phyloP scores from a whole-genome alignment of 2,797 vertebrate genomes.

The Falco berigora region DNA sequence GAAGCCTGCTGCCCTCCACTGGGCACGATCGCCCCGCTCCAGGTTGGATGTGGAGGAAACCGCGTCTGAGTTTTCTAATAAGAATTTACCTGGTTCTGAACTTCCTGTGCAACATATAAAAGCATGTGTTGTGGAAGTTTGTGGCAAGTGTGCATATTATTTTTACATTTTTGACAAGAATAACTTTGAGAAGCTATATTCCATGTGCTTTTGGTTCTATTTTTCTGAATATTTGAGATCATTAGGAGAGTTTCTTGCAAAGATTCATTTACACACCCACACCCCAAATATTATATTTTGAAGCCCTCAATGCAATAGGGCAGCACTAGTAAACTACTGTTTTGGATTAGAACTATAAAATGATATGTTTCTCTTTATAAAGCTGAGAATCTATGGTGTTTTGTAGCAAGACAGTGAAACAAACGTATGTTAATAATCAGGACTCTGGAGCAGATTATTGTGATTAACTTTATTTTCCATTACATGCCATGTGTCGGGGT shows the following conservation, averaged over 20 bases:
- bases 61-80: not conserved
- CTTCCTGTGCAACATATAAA: not conserved
- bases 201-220: not conserved
- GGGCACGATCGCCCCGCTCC: fast-evolving
- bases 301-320: not conserved
- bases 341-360: not conserved
- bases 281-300: not conserved
- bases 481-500: not conserved
- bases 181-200: not conserved
- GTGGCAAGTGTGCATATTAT: not conserved
- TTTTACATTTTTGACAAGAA: not conserved
- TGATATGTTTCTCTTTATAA: not conserved
- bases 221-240: not conserved
- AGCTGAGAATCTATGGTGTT: not conserved
- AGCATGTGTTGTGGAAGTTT: not conserved
- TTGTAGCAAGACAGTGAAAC: not conserved
- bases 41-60: not conserved
- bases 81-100: not conserved
- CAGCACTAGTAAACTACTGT: not conserved
- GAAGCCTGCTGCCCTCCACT: not conserved
- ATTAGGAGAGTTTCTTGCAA: not conserved
- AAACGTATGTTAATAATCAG: not conserved
- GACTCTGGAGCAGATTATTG: not conserved
- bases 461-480: not conserved
- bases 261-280: not conserved